Percentiles rank a stretch among this genome's conserved stretches.
These are phyloP conservation scores for Myopa testacea DNA, from an alignment of 2,888 invertebrate genomes.

Conservation along the genomic window DNA sequence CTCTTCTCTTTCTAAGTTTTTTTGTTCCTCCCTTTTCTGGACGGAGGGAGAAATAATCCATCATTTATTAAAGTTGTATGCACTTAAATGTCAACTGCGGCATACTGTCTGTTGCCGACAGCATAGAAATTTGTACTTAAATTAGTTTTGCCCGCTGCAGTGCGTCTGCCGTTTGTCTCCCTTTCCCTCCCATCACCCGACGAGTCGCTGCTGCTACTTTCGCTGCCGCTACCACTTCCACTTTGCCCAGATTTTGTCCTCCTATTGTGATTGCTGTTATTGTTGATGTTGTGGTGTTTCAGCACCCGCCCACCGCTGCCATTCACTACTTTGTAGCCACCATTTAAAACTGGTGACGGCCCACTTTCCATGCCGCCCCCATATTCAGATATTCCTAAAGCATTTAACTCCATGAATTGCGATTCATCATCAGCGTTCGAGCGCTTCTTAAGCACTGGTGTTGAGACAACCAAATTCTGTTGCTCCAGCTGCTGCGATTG, in stretches of 20 bases:
- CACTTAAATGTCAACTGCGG: constrained; percentile 37
- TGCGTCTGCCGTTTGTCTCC: not conserved
- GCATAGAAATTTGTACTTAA: constrained; percentile 41
- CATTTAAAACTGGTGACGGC: not conserved
- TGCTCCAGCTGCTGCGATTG: constrained; percentile 22
- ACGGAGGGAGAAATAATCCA: not conserved
- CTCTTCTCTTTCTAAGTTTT: not conserved
- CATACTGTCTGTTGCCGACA: constrained; percentile 18
- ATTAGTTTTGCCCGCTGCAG: constrained; percentile 31
- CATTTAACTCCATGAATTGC: constrained; percentile 54
- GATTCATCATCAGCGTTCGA: constrained; percentile 50
- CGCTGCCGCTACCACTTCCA: constrained; percentile 38
- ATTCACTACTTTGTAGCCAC: not conserved
- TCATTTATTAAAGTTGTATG: not conserved
- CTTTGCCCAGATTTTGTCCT: not conserved
- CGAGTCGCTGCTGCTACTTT: constrained; percentile 30
- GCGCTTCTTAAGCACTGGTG: not conserved
- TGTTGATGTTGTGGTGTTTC: not conserved
- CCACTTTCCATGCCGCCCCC: constrained; percentile 29
- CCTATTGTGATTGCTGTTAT: not conserved
- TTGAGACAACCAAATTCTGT: constrained; percentile 6
- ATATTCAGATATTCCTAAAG: constrained; percentile 55
- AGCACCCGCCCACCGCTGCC: not conserved
- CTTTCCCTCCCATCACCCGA: constrained; percentile 46
- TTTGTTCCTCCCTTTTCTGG: not conserved